These are phyloP conservation scores for Julus scandinavius DNA, from an alignment of 2,888 invertebrate genomes.

Conservation along the genomic window DNA sequence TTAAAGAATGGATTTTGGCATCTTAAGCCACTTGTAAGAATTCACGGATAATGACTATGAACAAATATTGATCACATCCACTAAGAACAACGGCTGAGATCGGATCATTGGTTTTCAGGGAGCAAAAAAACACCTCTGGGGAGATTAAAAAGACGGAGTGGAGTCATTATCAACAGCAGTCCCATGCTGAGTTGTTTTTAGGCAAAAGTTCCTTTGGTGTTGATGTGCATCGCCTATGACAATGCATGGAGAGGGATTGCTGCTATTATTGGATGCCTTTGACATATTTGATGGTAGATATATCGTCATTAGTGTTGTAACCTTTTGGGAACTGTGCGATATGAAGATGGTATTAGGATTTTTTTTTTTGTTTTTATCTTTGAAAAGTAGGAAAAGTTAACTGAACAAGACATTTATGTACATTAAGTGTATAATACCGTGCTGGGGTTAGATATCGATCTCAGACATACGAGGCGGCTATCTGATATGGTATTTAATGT, in stretches of 20 bases:
- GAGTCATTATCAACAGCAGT: not conserved
- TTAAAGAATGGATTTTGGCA: constrained; percentile 8
- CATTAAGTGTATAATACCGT: no score
- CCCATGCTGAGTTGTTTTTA: not conserved
- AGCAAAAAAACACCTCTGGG: not conserved
- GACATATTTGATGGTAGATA: no score
- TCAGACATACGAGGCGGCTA: no score
- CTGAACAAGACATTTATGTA: no score
- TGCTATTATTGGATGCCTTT: no score
- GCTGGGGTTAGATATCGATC: no score
- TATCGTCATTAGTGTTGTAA: no score
- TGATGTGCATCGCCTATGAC: not conserved
- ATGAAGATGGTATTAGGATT: no score
- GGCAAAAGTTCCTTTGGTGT: not conserved
- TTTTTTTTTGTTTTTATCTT: no score
- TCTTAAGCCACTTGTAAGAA: constrained; percentile 29
- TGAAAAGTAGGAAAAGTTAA: no score
- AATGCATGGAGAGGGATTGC: not conserved
- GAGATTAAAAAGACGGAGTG: not conserved
- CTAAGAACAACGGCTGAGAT: constrained; percentile 24
- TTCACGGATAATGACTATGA: not conserved
- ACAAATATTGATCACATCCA: not conserved
- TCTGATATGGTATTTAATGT: no score
- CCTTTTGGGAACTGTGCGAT: no score
- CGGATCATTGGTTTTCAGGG: not conserved